phyloP scores from a whole-genome alignment of 2,888 invertebrate genomes.

The Entomobrya proxima region DNA sequence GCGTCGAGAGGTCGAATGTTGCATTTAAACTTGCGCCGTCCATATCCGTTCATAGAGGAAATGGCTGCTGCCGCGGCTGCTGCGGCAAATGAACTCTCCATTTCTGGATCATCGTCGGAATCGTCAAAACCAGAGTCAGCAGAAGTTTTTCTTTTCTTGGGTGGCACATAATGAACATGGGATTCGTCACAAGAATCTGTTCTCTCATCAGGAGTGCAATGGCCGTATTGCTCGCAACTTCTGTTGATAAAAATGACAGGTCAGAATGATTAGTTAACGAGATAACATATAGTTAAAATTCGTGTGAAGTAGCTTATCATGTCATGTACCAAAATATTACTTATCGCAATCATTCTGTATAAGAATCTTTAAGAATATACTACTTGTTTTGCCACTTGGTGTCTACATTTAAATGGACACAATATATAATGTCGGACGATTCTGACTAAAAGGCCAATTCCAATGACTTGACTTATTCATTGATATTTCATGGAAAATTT shows the following conservation, averaged over 20 bases:
- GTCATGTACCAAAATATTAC: neutral
- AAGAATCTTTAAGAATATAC: too few relatives aligned
- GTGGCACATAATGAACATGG: conserved; percentile 31
- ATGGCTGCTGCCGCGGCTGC: neutral
- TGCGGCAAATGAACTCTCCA: conserved; percentile 34
- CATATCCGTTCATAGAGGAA: conserved; percentile 4
- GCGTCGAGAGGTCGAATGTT: conserved; percentile 59
- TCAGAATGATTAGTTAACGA: neutral
- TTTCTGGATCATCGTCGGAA: conserved; percentile 39
- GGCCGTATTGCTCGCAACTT: conserved; percentile 34
- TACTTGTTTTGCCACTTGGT: too few relatives aligned
- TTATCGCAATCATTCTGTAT: too few relatives aligned
- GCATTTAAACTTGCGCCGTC: conserved; percentile 17
- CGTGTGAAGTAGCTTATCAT: neutral
- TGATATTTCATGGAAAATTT: neutral
- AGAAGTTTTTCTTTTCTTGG: conserved; percentile 65
- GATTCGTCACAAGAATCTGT: conserved; percentile 28
- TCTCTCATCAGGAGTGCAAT: conserved; percentile 23
- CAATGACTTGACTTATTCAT: neutral
- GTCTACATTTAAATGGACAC: too few relatives aligned
- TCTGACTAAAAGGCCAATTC: neutral
- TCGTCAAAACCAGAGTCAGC: conserved; percentile 68
- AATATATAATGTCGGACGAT: too few relatives aligned
- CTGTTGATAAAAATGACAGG: conserved; percentile 29
- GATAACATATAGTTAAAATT: neutral